phyloP scores from a whole-genome alignment of 2,888 invertebrate species.

The Thecocarcelia acutangulata region DNA sequence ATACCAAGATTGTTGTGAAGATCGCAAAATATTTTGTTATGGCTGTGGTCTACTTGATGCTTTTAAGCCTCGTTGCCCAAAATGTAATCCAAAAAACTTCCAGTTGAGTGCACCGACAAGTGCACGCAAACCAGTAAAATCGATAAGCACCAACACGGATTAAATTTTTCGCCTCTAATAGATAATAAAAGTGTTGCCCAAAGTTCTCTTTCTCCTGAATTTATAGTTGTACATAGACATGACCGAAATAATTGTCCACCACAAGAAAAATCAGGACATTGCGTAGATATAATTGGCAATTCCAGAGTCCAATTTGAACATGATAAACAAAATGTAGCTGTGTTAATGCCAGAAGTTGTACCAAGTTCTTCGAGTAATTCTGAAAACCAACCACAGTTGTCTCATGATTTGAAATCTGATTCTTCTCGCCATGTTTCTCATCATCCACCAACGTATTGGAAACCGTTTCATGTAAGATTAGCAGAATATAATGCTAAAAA shows the following conservation, averaged over 20 bases:
- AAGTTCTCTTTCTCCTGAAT: neutral
- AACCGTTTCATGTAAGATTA: constrained; percentile 1
- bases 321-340: neutral
- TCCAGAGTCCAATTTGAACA: neutral
- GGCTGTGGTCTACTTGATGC: constrained; percentile 47
- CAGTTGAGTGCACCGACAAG: constrained; percentile 12
- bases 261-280: too few relatives aligned
- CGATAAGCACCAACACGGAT: constrained; percentile 1
- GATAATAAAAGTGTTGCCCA: neutral
- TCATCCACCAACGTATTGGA: neutral
- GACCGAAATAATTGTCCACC: too few relatives aligned
- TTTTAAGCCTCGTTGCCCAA: constrained; percentile 41
- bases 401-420: neutral
- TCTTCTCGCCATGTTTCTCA: neutral
- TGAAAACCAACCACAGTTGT: neutral
- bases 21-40: constrained; percentile 55
- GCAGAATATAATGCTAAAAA: neutral
- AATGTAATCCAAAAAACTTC: constrained; percentile 51
- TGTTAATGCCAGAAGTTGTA: too few relatives aligned
- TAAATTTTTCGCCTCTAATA: neutral
- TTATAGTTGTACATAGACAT: too few relatives aligned
- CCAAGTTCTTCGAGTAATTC: too few relatives aligned
- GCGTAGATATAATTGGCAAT: neutral
- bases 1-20: constrained; percentile 40
- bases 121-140: neutral